Conservation (phyloP, 2,113 vertebrate genomes). For the Tetrax tetrax region DNA sequence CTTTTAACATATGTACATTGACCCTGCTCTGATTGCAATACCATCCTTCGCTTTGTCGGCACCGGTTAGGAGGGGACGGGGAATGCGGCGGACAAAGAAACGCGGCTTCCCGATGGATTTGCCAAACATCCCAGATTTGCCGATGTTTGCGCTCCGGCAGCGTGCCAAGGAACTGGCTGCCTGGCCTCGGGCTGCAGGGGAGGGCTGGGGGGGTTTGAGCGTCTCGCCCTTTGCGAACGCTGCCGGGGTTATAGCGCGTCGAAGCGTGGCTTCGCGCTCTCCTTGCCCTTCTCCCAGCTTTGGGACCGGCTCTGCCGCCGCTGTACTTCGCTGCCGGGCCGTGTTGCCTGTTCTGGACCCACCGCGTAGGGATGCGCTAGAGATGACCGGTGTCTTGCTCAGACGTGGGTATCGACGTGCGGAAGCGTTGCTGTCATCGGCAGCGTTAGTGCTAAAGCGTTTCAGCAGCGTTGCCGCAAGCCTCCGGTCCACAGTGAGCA, state of each 20-base stretch:
- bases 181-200: accelerated
- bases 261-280: neutral
- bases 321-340: accelerated
- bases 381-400: accelerated
- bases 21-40: constrained; percentile 59
- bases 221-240: accelerated
- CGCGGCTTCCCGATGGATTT: neutral
- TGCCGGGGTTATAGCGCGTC: accelerated
- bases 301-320: neutral
- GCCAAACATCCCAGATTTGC: neutral
- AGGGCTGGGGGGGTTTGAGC: neutral
- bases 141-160: accelerated
- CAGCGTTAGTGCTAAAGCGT: accelerated
- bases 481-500: neutral
- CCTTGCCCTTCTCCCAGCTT: neutral
- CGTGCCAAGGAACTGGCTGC: neutral
- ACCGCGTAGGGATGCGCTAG: accelerated
- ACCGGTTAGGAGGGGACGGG: neutral
- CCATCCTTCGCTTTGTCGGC: constrained; percentile 32
- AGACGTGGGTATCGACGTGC: accelerated
- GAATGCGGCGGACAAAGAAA: neutral
- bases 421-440: accelerated
- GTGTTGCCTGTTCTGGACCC: accelerated
- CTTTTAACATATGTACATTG: constrained; percentile 66
- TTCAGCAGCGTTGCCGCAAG: accelerated